Conservation (phyloP, 2,888 invertebrate species). For the Tiliacea citrago region DNA sequence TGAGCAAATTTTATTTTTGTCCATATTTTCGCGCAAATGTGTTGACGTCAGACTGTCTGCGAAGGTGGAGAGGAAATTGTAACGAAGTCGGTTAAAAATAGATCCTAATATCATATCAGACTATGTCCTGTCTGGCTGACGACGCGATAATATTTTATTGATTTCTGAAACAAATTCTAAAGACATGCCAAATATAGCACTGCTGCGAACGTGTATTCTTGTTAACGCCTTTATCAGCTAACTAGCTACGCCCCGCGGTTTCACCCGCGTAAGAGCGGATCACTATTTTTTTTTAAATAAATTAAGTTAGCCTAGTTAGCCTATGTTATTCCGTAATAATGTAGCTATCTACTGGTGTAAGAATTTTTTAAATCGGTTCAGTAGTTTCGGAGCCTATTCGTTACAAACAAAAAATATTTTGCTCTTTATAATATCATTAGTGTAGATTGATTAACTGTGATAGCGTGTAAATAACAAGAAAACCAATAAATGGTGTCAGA, state of each 20-base stretch:
- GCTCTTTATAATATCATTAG: too few relatives aligned
- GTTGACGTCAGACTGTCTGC: constrained; percentile 64
- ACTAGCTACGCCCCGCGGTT: too few relatives aligned
- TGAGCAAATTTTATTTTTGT: constrained; percentile 48
- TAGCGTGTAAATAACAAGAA: not conserved
- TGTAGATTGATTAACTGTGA: not conserved
- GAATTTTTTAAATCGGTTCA: too few relatives aligned
- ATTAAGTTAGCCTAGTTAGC: too few relatives aligned
- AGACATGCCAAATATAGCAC: constrained; percentile 11
- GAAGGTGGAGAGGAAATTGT: constrained; percentile 42
- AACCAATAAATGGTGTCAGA: not conserved
- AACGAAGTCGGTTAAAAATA: constrained; percentile 33
- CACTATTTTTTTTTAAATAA: too few relatives aligned
- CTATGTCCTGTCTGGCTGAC: constrained; percentile 19
- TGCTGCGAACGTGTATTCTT: not conserved
- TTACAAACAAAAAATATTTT: too few relatives aligned
- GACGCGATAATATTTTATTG: constrained; percentile 2
- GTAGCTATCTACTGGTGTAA: too few relatives aligned
- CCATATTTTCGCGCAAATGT: constrained; percentile 47
- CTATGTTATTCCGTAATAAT: too few relatives aligned
- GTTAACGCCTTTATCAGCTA: not conserved
- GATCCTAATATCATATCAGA: constrained; percentile 32
- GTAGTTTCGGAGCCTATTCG: too few relatives aligned
- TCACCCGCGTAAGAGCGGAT: too few relatives aligned
- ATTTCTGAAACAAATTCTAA: constrained; percentile 5